A percentile compares a stretch with the other conserved stretches of the same genome.
phyloP scores from a whole-genome alignment of 2,888 invertebrate species.

The Ceramica pisi region DNA sequence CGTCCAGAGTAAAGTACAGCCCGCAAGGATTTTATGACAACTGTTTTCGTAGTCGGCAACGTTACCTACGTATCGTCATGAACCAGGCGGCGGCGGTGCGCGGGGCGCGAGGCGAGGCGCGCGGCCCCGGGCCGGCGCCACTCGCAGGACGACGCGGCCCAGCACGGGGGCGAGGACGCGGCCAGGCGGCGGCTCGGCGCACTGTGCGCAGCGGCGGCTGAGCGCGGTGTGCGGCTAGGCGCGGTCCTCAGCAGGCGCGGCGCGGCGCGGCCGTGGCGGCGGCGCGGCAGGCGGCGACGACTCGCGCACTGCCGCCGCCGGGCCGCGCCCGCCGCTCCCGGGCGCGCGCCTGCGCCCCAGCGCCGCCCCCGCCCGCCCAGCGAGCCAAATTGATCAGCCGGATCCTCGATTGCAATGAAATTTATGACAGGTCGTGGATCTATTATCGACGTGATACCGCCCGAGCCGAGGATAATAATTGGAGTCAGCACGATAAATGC shows the following conservation, averaged over 20 bases:
- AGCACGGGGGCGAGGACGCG: constrained; percentile 65
- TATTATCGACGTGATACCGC: constrained; percentile 84
- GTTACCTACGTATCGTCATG: constrained; percentile 84
- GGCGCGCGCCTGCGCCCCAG: constrained; percentile 72
- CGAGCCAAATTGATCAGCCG: constrained; percentile 86
- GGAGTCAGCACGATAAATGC: constrained; percentile 73
- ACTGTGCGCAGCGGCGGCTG: constrained; percentile 80
- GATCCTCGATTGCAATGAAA: constrained; percentile 89
- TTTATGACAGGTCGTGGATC: constrained; percentile 89
- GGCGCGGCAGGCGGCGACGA: constrained; percentile 85
- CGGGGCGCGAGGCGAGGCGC: constrained; percentile 69
- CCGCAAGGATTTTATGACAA: constrained; percentile 73
- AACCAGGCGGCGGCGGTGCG: constrained; percentile 73
- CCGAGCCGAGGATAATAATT: constrained; percentile 74
- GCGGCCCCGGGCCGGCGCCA: constrained; percentile 70
- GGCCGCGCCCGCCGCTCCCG: constrained; percentile 71
- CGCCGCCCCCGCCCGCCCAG: constrained; percentile 66
- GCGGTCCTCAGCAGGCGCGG: constrained; percentile 83
- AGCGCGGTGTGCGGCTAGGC: constrained; percentile 72
- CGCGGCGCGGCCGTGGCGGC: constrained; percentile 87
- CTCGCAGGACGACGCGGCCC: constrained; percentile 76
- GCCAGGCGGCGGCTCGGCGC: constrained; percentile 59
- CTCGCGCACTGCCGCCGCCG: constrained; percentile 86
- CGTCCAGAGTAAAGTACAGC: constrained; percentile 67
- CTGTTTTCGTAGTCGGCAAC: constrained; percentile 78